These are phyloP conservation scores for Elysia crispata DNA, from an alignment of 2,888 invertebrate genomes.

Conservation along the genomic window DNA sequence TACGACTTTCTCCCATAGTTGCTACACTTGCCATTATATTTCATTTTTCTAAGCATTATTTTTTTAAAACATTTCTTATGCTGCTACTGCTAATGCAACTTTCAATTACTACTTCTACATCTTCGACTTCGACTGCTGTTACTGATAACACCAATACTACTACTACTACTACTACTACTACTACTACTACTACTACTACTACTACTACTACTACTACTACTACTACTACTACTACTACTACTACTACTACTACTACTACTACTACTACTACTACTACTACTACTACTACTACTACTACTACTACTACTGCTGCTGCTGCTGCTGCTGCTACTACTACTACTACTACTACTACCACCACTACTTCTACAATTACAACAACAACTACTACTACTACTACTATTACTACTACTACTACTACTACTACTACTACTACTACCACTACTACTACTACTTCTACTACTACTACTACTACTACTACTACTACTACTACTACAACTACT, in stretches of 20 bases:
- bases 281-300: background rate
- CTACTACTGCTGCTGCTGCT: background rate
- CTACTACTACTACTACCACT: background rate
- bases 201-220: conserved; percentile 9
- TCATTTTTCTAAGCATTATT: no score
- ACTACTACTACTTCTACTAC: background rate
- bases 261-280: conserved; percentile 9
- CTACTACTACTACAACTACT: background rate
- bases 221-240: conserved; percentile 9
- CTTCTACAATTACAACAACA: no score
- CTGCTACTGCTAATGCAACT: no score
- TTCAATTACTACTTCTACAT: no score
- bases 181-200: conserved; percentile 9
- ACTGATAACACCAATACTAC: no score
- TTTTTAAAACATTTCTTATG: no score
- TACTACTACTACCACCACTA: no score
- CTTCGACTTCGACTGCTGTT: no score
- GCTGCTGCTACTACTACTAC: conserved; percentile 9
- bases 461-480: background rate
- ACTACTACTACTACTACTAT: conserved; percentile 1
- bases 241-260: conserved; percentile 1
- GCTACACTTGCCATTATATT: no score
- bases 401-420: conserved; percentile 1
- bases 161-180: no score
- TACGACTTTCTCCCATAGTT: no score